Conservation (phyloP, 2,797 vertebrate genomes). For the Poeciliopsis infans region DNA sequence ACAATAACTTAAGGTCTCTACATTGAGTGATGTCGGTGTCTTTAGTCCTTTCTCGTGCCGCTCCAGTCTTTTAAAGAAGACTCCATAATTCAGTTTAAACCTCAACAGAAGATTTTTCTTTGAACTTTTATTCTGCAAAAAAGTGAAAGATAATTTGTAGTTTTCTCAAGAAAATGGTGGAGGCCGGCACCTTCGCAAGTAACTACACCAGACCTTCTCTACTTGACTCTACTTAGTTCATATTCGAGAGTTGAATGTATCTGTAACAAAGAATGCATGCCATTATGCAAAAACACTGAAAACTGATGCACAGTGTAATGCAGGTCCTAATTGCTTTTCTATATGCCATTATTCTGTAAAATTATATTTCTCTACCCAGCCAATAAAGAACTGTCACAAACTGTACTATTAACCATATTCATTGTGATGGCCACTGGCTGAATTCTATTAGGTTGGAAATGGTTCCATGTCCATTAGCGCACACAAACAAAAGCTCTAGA, state of each 20-base stretch:
- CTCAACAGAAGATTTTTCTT: slow-evolving; percentile 8
- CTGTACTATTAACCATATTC: slow-evolving; percentile 35
- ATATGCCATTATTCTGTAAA: slow-evolving; percentile 19
- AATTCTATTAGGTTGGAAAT: slow-evolving; percentile 38
- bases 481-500: slow-evolving; percentile 44
- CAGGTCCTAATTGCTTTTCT: slow-evolving; percentile 37
- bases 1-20: slow-evolving; percentile 69
- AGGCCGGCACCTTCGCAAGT: slow-evolving; percentile 29
- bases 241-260: slow-evolving; percentile 20
- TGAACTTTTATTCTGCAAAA: slow-evolving; percentile 19
- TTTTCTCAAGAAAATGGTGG: slow-evolving; percentile 32
- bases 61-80: slow-evolving; percentile 29
- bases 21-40: slow-evolving; percentile 55
- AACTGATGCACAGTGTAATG: slow-evolving; percentile 8
- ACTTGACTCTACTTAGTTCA: slow-evolving; percentile 30
- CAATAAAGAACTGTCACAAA: slow-evolving; percentile 36
- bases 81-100: slow-evolving; percentile 8
- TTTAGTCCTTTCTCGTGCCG: slow-evolving; percentile 36
- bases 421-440: slow-evolving; percentile 33
- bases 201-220: slow-evolving; percentile 29
- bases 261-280: slow-evolving; percentile 26
- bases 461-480: slow-evolving; percentile 30
- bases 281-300: slow-evolving; percentile 21
- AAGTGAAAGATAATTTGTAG: slow-evolving; percentile 40
- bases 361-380: slow-evolving; percentile 34